Conservation (phyloP, 2,797 vertebrate species). For the Pampus argenteus region DNA sequence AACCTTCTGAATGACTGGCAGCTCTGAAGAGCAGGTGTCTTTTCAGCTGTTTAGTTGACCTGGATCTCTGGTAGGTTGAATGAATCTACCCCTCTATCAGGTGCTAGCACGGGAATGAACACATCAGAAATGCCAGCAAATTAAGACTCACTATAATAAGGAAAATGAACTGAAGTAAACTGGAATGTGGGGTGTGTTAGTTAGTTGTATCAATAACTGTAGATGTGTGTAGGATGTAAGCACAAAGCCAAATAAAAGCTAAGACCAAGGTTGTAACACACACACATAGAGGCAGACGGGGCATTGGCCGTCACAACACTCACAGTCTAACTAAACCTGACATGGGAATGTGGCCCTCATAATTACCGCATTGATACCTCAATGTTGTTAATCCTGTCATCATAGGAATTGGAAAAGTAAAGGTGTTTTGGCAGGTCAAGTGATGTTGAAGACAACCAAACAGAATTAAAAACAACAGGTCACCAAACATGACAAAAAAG, state of each 20-base stretch:
- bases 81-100: background rate
- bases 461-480: constrained; percentile 12
- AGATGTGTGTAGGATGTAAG: no score
- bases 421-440: background rate
- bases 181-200: no score
- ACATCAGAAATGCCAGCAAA: no score
- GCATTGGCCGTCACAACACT: background rate
- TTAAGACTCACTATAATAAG: no score
- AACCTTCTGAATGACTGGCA: constrained; percentile 15
- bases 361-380: background rate
- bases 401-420: background rate
- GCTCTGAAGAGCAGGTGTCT: constrained; percentile 8
- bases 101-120: background rate
- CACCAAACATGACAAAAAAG: constrained; percentile 7
- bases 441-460: constrained; percentile 9
- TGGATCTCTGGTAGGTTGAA: constrained; percentile 1
- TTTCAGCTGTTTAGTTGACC: constrained; percentile 14
- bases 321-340: constrained; percentile 12
- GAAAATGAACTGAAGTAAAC: background rate
- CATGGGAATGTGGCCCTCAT: constrained; percentile 16
- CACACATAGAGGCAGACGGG: no score
- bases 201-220: no score
- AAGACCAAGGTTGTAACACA: no score
- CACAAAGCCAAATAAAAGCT: no score
- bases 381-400: background rate